phyloP scores from a whole-genome alignment of 2,888 invertebrate genomes.

The Chymomyza caudatula region DNA sequence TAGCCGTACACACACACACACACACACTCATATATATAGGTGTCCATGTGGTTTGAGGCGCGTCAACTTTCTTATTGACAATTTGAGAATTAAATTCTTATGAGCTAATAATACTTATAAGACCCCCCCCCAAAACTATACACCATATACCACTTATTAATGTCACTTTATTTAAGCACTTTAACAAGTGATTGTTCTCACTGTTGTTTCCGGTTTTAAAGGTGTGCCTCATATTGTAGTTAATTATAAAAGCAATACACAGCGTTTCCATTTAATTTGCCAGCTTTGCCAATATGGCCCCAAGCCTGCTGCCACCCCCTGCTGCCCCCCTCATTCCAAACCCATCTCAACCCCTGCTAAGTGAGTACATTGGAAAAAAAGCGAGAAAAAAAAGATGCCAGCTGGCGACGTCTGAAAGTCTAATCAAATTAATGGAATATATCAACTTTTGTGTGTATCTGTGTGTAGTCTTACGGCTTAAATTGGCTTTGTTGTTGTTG shows the following conservation, averaged over 20 bases:
- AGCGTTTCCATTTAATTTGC: constrained; percentile 18
- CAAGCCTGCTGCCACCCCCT: background rate
- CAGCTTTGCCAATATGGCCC: constrained; percentile 11
- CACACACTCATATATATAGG: background rate
- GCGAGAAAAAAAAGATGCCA: background rate
- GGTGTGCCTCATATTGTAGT: background rate
- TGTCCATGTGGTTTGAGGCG: constrained; percentile 28
- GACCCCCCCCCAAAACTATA: background rate
- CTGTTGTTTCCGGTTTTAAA: background rate
- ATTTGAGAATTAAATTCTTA: constrained; percentile 72
- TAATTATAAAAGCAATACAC: constrained; percentile 4
- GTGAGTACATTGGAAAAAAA: background rate
- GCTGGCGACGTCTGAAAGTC: constrained; percentile 41
- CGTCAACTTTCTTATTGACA: constrained; percentile 69
- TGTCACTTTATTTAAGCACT: constrained; percentile 51
- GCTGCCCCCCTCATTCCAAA: background rate
- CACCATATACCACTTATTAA: constrained; percentile 25
- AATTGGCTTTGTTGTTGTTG: constrained; percentile 5
- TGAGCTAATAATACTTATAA: constrained; percentile 55
- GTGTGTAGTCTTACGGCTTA: background rate
- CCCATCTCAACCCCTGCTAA: background rate
- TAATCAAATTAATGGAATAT: constrained; percentile 70
- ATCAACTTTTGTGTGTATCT: constrained; percentile 38
- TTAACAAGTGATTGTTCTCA: background rate
- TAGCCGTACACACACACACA: too few species aligned